Evolutionary conservation across 1,140 invertebrate species (phyloP), one percentile per base, ranked within the genome.

Genomic region (Megalonaias nervosa): DNA sequence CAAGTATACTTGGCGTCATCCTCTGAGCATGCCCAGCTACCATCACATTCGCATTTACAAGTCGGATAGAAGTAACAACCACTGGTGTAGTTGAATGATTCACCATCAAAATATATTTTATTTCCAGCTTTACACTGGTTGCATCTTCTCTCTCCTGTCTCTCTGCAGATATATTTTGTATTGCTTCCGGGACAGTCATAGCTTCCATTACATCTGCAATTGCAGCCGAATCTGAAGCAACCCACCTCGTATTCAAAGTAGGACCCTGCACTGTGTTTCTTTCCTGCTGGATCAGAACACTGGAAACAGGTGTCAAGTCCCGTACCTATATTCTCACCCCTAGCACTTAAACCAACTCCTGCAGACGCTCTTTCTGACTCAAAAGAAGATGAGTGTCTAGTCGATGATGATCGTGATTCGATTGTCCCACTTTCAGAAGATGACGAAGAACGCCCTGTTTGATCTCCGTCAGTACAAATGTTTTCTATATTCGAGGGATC

Each of bases 1-100:
- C 76, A 78, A 15, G 70, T 61, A 55, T 78, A 71, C 16, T 66
- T 59, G 16, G 71, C 79, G 11, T 85, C 71, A 31, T 85, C 81
- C 17, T 67, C 81, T 26, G 81, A 81, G 73, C 85, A 87, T 11
- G 38, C 67, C 81, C 84, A 87, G 65, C 82, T 82, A 2, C 85
- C 85, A 72, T 87, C 83, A 74, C 84, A 85, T 67, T 84, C 82
- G 69, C 85, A 87, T 58, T 71, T 70, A 62, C 83, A 86, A 23
- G 80, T 75, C 66, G 75, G 71, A 55, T 84, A 84, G 38, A 74
- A 48, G 23, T 68, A 79, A 69, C 85, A 87, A 9, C 76, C 79
- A 16, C 82, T 57, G 31, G 81, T 83, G 57, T 70, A 71, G 66
- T 83, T 83, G 26, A 48, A 48, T 48, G 38, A 9, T 4, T 48